Base-by-base conservation (phyloP, 2,113 vertebrate genomes). In the Etheostoma cragini region DNA sequence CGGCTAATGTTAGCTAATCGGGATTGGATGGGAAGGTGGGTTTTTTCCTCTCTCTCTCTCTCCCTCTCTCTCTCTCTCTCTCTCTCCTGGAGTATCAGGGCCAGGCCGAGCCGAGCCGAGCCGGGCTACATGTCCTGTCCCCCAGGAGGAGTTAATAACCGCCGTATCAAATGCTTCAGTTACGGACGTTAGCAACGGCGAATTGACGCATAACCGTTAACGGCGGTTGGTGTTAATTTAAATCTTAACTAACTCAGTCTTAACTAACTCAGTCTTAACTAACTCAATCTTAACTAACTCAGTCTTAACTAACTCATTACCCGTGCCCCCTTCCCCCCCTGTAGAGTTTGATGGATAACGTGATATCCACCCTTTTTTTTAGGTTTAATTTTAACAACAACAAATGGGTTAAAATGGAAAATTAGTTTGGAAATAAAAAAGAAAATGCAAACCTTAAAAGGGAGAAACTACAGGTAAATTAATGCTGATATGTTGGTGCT, bases 141-240 rank as follows among this genome's bases (percentile, higher is more conserved):
- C 54, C 64, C 64, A 1, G 75, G 83, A 76, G 33, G 53, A 42
- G 38, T 17, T 10, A 47, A 45, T 22, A 30, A 49, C 65, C 45
- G 4, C 64, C 58, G 38, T 54, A 8, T 52, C 17, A 56, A 57
- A 49, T 30, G 30, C 60, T 0, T 52, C 5, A 49, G 61, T n/a
- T 21, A 17, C 7, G 17, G 26, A 0, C 19, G 47, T 70, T 85
- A 54, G 66, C 65, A 6, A 10, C 24, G 35, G 72, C 22, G 71
- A 67, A 2, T 65, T 85, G 91, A 89, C 86, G 91, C 89, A 89
- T 90, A 87, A 83, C 86, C 72, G 17, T 66, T 22, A 38, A 68
- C 16, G 73, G 63, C 6, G 16, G n/a, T 45, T 26, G 62, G 24
- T 35, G 54, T 72, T 30, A 82, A 68, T 50, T 26, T 42, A 1